These are phyloP conservation scores for Lochmaea crataegi DNA, from an alignment of 2,888 invertebrate genomes.

Conservation along the genomic window DNA sequence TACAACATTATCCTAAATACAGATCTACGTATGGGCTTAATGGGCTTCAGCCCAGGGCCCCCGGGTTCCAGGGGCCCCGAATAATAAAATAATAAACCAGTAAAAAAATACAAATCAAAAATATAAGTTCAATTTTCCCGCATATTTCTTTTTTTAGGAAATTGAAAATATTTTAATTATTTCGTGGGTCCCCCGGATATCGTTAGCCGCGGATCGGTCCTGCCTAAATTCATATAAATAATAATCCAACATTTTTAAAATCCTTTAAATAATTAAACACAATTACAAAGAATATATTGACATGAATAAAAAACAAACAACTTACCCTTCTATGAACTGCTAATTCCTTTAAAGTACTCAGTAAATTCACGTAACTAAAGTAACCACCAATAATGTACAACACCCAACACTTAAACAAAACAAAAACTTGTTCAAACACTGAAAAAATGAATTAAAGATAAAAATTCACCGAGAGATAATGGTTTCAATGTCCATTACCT, in stretches of 20 bases:
- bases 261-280: background rate
- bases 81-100: too few species aligned
- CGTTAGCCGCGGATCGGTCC: too few species aligned
- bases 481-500: constrained; percentile 1
- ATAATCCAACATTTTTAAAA: background rate
- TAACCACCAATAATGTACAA: background rate
- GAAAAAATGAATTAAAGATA: constrained; percentile 13
- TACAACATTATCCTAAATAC: too few species aligned
- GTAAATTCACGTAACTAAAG: background rate
- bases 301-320: background rate
- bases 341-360: background rate
- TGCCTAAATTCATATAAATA: background rate
- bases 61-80: too few species aligned
- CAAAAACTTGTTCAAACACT: constrained; percentile 3
- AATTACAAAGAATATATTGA: background rate
- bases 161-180: too few species aligned
- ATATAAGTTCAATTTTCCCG: too few species aligned
- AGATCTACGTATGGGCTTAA: too few species aligned
- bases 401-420: constrained; percentile 6
- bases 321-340: background rate
- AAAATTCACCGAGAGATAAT: constrained; percentile 14
- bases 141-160: too few species aligned
- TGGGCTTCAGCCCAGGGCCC: too few species aligned
- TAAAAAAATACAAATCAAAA: too few species aligned
- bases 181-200: too few species aligned